Evolutionary conservation across 2,113 vertebrate genomes (phyloP).

Genomic region (Anhinga anhinga): DNA sequence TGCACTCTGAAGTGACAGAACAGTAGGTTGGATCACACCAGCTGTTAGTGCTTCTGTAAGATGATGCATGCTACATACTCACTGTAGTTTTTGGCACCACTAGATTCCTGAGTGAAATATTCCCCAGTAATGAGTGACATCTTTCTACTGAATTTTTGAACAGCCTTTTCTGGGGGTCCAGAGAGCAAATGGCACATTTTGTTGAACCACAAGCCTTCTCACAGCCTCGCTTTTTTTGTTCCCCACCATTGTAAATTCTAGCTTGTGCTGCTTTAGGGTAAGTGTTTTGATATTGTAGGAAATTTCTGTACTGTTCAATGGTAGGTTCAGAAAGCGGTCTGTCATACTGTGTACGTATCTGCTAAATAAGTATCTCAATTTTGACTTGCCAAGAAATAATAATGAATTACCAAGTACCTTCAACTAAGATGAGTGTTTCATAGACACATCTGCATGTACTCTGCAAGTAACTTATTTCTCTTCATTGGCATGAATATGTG

Average conservation of each 20-base stretch:
- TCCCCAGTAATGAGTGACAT: not conserved
- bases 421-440: not conserved
- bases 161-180: not conserved
- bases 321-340: not conserved
- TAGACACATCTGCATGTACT: not conserved
- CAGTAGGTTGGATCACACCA: fast-evolving
- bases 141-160: not conserved
- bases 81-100: not conserved
- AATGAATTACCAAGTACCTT: not conserved
- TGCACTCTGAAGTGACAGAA: not conserved
- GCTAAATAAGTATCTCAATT: not conserved
- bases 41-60: not conserved
- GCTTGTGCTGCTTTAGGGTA: not conserved
- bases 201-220: not conserved
- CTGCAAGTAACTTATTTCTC: not conserved
- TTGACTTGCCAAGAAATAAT: not conserved
- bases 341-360: not conserved
- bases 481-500: not conserved
- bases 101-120: not conserved
- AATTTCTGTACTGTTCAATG: not conserved
- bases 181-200: not conserved
- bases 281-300: not conserved
- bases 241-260: not conserved
- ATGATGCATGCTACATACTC: not conserved
- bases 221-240: not conserved